A percentile compares a stretch with the other conserved stretches of the same genome.
Conservation (phyloP, 2,888 invertebrate species). For the Lithophane socia region DNA sequence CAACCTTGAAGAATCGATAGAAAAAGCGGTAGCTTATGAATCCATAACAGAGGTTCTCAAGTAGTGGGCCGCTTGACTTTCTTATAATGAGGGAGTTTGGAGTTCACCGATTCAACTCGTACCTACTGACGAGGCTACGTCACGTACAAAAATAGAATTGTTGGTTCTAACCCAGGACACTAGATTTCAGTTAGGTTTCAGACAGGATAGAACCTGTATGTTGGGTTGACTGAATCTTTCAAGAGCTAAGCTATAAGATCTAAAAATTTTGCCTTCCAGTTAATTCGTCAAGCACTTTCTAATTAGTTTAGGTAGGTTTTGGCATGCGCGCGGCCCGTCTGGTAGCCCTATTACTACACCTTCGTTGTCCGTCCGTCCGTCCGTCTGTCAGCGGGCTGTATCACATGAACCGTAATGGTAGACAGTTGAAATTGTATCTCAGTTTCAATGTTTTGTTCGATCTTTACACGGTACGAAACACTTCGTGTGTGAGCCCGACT, state of each 20-base stretch:
- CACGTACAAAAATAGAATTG: not conserved
- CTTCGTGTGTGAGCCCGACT: too few species aligned
- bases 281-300: too few species aligned
- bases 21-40: slow-evolving; percentile 33
- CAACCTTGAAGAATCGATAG: slow-evolving; percentile 45
- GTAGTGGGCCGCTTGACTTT: slow-evolving; percentile 14
- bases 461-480: too few species aligned
- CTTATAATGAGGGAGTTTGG: not conserved
- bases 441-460: too few species aligned
- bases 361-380: too few species aligned
- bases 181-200: not conserved
- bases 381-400: too few species aligned
- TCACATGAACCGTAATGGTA: too few species aligned
- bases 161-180: not conserved
- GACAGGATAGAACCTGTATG: too few species aligned
- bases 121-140: not conserved
- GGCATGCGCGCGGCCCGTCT: too few species aligned
- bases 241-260: not conserved
- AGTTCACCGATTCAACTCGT: not conserved
- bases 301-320: too few species aligned
- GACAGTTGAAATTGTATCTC: too few species aligned
- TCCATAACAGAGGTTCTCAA: slow-evolving; percentile 15
- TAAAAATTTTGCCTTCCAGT: not conserved
- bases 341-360: too few species aligned
- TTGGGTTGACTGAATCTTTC: not conserved